Evolutionary conservation across 1,140 invertebrate species (phyloP), one percentile per base, ranked within the genome.

Genomic region (Homarus americanus): DNA sequence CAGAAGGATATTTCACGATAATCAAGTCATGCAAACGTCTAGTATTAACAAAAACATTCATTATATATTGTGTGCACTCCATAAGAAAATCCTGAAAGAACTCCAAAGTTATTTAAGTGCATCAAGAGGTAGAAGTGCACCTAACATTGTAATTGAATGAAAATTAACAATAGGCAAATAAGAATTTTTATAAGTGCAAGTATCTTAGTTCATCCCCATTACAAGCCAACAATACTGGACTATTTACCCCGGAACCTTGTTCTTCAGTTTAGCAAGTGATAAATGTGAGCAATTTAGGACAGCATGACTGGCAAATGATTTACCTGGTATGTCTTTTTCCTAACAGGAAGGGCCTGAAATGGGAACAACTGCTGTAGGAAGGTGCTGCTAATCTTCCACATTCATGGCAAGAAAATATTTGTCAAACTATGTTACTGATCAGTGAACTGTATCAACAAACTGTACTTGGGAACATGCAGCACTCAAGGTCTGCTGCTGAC

Each of bases 271-370:
- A 69, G 38, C 20, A 72, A 66, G 17, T 79, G 69, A 88, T 87
- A 49, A 78, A 87, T 69, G 10, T 78, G 40, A 88, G 86, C 86
- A 88, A 66, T 88, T 88, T 88, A 80, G 76, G 76, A 80, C 75
- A 88, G 86, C 86, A 44, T 44, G 76, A 88, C 86, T 88, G 40
- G 82, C 76, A 88, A 88, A 66, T 53, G 86, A 40, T 86, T 88
- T 88, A 88, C 86, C 86, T 88, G 75, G 78, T 80, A 88, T 82
- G 86, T 80, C 86, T 88, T 88, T 88, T 88, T 88, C 86, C 86
- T 88, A 88, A 88, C 86, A 88, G 86, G 86, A 88, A 88, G 86
- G 76, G 86, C 86, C 86, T 88, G 86, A 88, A 88, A 88, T 88
- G 86, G 86, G 86, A 88, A 88, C 76, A 88, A 88, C 78, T 82